Evolutionary conservation across 2,888 invertebrate species (phyloP), one percentile per base, ranked within the genome.

Genomic region (Incurvaria masculella): DNA sequence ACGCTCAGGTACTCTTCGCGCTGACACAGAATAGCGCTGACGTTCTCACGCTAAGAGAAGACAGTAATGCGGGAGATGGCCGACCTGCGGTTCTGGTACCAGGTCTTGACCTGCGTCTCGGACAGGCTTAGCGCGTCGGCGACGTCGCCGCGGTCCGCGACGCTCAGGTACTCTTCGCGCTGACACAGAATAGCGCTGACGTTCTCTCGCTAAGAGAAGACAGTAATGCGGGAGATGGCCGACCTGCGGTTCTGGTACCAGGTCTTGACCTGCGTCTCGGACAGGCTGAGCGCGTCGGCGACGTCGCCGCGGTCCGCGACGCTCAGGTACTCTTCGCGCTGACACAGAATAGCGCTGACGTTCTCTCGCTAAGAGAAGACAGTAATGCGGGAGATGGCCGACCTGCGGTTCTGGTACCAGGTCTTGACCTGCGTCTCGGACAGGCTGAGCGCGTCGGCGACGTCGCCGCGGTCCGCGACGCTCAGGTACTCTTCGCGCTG

Each of bases 361-460:
- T n/a, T n/a, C n/a, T n/a, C n/a, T n/a, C n/a, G n/a, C n/a, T n/a
- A 23, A 10, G 23, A 6, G 23, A 23, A 10, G 23, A 23, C 11
- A 14, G 33, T n/a, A n/a, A n/a, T n/a, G n/a, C n/a, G n/a, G n/a
- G n/a, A 45, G 46, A 39, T n/a, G n/a, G n/a, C 69, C 70, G 58
- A 91, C 92, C 91, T 83, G 68, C 92, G 80, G 62, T 93, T 93
- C 70, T 93, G 92, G 60, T 92, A 96, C 95, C 96, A 96, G 2
- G 96, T 96, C 74, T 96, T 96, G 46, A 96, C 94, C 65, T 96
- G 96, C 0, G 95, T 96, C 72, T 96, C 96, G 27, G 93, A 91
- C 21, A 96, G 79, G 61, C 88, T 91, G 20, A 96, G 80, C 0
- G 92, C 88, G 61, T 94, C 94, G 0, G 96, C 95, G 0, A 96